Conservation (phyloP, 2,113 vertebrate genomes). For the Plecturocebus donacophilus region DNA sequence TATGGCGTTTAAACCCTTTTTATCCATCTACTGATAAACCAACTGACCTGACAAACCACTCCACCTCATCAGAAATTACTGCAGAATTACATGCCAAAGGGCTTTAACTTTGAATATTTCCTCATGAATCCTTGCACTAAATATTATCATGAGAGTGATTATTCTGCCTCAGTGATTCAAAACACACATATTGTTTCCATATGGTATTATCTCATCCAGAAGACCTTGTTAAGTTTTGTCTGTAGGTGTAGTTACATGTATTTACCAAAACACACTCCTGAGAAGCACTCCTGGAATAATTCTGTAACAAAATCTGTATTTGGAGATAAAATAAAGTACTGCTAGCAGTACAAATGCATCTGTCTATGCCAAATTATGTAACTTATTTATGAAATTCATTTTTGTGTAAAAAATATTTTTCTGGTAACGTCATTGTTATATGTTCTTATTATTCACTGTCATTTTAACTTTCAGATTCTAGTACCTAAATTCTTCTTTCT, state of each 20-base stretch:
- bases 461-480: constrained; percentile 38
- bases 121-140: background rate
- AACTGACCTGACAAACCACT: background rate
- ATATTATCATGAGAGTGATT: background rate
- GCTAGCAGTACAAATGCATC: background rate
- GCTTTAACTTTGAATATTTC: background rate
- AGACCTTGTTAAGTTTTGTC: background rate
- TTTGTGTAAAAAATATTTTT: constrained; percentile 11
- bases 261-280: background rate
- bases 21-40: background rate
- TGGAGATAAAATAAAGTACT: background rate
- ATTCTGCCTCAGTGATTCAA: background rate
- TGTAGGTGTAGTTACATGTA: background rate
- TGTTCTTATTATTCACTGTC: background rate
- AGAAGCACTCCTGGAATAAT: background rate
- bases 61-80: background rate
- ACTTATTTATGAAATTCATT: background rate
- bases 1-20: background rate
- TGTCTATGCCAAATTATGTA: background rate
- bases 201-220: background rate
- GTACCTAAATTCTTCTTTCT: constrained; percentile 22
- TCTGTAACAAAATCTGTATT: background rate
- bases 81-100: background rate
- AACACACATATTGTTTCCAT: background rate
- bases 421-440: background rate